A percentile compares a stretch with the other conserved stretches of the same genome.
Conservation (phyloP, 37 sponge, comb jelly and placozoan species). For the Oopsacas minuta region DNA sequence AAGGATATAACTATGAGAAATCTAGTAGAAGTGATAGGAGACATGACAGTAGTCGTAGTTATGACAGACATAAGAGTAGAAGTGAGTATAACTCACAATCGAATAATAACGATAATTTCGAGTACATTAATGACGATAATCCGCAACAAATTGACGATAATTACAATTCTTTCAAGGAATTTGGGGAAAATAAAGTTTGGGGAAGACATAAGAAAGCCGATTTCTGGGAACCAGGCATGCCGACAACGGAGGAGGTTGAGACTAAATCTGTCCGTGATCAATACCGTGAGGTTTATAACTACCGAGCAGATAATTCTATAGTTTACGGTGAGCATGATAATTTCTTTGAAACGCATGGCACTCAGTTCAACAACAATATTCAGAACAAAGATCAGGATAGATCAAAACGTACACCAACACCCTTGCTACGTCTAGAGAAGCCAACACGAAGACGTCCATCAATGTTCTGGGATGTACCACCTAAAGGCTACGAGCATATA, state of each 20-base stretch:
- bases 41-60: neutral
- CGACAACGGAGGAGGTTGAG: neutral
- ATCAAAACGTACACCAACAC: neutral
- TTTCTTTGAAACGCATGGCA: neutral
- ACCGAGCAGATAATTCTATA: neutral
- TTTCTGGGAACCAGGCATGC: neutral
- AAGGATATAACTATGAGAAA: neutral
- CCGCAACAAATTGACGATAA: neutral
- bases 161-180: neutral
- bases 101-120: neutral
- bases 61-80: neutral
- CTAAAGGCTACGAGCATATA: slow-evolving; percentile 93
- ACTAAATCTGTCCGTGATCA: neutral
- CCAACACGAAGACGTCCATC: slow-evolving; percentile 33
- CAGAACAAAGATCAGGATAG: neutral
- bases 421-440: neutral
- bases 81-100: slow-evolving; percentile 7
- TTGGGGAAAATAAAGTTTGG: neutral
- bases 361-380: neutral
- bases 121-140: too few species aligned
- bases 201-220: neutral
- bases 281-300: slow-evolving; percentile 1
- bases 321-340: slow-evolving; percentile 9
- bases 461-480: slow-evolving; percentile 88
- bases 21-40: neutral